Conservation (phyloP, 2,797 vertebrate genomes). For the Coendou prehensilis region DNA sequence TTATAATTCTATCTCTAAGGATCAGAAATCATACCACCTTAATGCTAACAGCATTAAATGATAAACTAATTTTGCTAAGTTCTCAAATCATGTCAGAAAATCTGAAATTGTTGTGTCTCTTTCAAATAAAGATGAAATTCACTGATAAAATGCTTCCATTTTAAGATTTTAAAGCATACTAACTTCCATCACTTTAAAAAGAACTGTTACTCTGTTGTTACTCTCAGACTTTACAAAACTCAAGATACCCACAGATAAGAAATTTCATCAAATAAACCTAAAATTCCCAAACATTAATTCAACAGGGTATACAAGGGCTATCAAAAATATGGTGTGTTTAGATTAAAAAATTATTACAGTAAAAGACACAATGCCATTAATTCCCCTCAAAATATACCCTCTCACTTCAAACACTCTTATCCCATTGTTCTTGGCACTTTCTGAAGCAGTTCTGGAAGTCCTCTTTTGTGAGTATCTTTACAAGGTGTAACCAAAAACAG, state of each 20-base stretch:
- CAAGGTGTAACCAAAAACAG: too few relatives aligned
- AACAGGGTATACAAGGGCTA: not conserved
- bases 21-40: not conserved
- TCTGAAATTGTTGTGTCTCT: not conserved
- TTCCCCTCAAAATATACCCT: not conserved
- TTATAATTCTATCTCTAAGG: not conserved
- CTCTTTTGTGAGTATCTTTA: not conserved
- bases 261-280: slow-evolving; percentile 50
- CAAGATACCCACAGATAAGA: not conserved
- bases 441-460: not conserved
- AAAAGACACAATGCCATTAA: not conserved
- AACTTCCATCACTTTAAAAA: slow-evolving; percentile 8
- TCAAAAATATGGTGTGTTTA: not conserved
- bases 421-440: not conserved
- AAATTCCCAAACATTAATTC: not conserved
- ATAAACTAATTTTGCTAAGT: not conserved
- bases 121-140: slow-evolving; percentile 9
- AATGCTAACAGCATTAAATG: not conserved
- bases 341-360: not conserved
- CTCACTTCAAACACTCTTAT: not conserved
- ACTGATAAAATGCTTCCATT: slow-evolving; percentile 39
- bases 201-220: not conserved
- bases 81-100: not conserved
- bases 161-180: not conserved
- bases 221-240: not conserved